Base-by-base conservation (phyloP, 1,140 invertebrate genomes). In the Himalopsyche phryganea region DNA sequence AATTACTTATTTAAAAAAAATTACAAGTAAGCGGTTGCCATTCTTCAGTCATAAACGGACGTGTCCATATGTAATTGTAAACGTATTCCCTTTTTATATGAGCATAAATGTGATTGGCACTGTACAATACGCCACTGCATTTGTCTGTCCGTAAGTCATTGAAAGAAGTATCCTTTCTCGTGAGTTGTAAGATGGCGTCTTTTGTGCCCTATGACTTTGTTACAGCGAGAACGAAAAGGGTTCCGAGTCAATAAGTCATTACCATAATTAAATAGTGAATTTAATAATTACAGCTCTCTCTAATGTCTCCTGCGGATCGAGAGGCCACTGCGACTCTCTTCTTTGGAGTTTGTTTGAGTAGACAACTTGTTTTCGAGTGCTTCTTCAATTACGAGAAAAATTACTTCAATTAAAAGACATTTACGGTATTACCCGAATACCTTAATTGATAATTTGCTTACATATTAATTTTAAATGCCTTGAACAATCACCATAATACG, bases 251-350 rank as follows among this genome's bases (percentile, higher is more conserved):
- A 60, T 60, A 60, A 55, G 58, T 60, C 58, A 60, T 60, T 60
- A 60, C 51, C 51, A 60, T 60, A 60, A 60, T 60, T 60, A 60
- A 60, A 60, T 55, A 60, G 58, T 50, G 58, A 55, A 60, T 60
- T 50, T 50, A 53, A 60, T 60, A 55, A 60, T 60, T 55, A 60
- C 58, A 60, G 52, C 50, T 17, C 42, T 28, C 56, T 50, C 23
- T 58, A 50, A 50, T 49, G 55, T 44, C 55, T 28, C 32, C 44
- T 36, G n/a, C 13, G 51, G 51, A 42, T 19, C 14, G 35, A 5
- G 13, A 9, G 18, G 18, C 19, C 17, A 15, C 15, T 19, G 15
- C 23, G 23, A 28, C 23, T 28, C 23, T 28, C 23, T 28, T 28
- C 23, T 28, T 28, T 28, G 42, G 42, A 45, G 42, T 45, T 45